These are phyloP conservation scores for Trissolcus brochymenae DNA, from an alignment of 2,888 invertebrate species.

Conservation along the genomic window DNA sequence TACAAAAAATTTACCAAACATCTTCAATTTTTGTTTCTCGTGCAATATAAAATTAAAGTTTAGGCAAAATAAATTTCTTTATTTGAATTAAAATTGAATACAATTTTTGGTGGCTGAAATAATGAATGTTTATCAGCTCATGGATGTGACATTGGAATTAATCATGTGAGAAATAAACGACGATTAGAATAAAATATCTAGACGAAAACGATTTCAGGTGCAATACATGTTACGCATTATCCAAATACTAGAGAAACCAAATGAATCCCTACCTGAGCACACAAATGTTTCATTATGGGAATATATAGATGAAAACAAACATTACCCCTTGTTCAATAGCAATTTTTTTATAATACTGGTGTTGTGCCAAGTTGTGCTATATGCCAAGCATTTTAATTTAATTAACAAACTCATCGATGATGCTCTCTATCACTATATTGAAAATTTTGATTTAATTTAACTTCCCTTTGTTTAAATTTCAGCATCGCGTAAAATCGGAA, in stretches of 20 bases:
- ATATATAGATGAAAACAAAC: constrained; percentile 1
- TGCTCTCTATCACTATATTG: neutral
- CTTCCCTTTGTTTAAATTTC: neutral
- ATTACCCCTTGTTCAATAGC: neutral
- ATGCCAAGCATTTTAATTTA: neutral
- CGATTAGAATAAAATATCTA: neutral
- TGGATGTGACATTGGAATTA: neutral
- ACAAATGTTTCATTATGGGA: constrained; percentile 1
- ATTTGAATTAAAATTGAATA: too few species aligned
- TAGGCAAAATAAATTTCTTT: too few species aligned
- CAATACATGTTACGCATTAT: neutral
- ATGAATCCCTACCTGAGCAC: neutral
- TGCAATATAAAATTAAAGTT: too few species aligned
- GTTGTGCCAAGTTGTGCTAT: neutral
- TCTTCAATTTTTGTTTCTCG: too few species aligned
- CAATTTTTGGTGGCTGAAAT: too few species aligned
- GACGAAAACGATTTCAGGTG: neutral
- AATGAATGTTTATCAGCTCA: neutral
- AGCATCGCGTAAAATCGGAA: too few species aligned
- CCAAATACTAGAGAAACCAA: neutral
- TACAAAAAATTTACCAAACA: too few species aligned
- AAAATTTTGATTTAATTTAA: neutral
- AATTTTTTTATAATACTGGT: neutral
- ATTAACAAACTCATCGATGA: neutral
- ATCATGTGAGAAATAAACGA: neutral